Evolutionary conservation across 30 jellyfish, hydroid and myxozoan genomes (phyloP).

Genomic region (Aurelia aurita): DNA sequence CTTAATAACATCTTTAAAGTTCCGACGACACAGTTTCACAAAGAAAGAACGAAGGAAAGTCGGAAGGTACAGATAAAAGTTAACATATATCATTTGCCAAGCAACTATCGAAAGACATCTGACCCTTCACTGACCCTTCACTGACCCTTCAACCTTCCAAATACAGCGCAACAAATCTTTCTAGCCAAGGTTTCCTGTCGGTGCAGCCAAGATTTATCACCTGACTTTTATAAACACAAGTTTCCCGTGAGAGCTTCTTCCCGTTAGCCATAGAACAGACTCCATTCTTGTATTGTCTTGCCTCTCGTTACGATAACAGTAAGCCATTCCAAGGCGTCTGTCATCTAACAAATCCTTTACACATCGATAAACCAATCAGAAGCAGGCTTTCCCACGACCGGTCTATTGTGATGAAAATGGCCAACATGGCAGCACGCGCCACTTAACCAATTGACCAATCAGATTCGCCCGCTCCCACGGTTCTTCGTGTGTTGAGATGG

Average conservation of each 20-base stretch:
- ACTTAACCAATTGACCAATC: conserved; percentile 70
- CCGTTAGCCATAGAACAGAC: conserved; percentile 48
- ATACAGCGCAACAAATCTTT: too few species aligned
- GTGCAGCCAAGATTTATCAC: too few species aligned
- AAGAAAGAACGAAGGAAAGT: too few species aligned
- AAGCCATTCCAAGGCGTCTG: conserved; percentile 78
- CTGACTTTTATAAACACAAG: too few species aligned
- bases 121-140: too few species aligned
- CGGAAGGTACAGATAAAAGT: too few species aligned
- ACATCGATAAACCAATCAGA: conserved; percentile 78
- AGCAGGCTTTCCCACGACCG: conserved; percentile 82
- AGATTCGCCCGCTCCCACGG: conserved; percentile 87
- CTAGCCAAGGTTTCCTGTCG: too few species aligned
- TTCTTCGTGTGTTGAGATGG: conserved; percentile 73
- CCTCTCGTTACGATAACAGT: conserved; percentile 67
- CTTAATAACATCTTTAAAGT: too few species aligned
- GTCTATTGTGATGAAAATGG: conserved; percentile 66
- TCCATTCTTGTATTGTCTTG: conserved; percentile 47
- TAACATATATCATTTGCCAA: too few species aligned
- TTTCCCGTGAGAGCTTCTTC: conserved; percentile 19
- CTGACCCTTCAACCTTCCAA: too few species aligned
- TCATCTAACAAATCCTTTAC: conserved; percentile 72
- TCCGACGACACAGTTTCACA: too few species aligned
- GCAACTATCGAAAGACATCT: too few species aligned
- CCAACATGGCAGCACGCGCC: conserved; percentile 92